These are phyloP conservation scores for Drosophila recens DNA, from an alignment of 2,888 invertebrate species.

Conservation along the genomic window DNA sequence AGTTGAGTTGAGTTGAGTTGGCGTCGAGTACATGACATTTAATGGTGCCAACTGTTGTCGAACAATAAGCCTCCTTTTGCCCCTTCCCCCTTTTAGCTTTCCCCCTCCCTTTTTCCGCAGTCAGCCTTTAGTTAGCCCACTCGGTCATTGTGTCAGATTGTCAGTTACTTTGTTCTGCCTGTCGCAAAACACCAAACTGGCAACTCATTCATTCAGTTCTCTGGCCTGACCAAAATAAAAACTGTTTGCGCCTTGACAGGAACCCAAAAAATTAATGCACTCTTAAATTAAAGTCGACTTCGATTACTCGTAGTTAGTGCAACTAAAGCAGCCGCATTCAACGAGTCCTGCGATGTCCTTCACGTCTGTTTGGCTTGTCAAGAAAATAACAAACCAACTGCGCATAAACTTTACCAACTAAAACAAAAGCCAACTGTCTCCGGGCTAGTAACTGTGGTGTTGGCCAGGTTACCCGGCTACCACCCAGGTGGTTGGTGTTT, in stretches of 20 bases:
- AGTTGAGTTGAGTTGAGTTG: constrained; percentile 40
- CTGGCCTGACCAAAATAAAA: constrained; percentile 13
- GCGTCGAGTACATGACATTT: constrained; percentile 65
- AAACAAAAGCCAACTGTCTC: constrained; percentile 52
- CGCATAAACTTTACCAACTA: constrained; percentile 47
- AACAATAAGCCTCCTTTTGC: constrained; percentile 52
- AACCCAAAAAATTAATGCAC: constrained; percentile 46
- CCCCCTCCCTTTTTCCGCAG: background rate
- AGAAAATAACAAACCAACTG: constrained; percentile 28
- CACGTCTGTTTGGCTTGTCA: constrained; percentile 15
- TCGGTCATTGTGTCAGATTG: constrained; percentile 71
- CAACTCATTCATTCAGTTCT: constrained; percentile 12
- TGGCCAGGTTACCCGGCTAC: background rate
- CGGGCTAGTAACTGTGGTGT: constrained; percentile 33
- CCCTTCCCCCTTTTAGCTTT: background rate
- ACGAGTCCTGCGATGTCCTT: constrained; percentile 9
- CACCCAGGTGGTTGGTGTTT: background rate
- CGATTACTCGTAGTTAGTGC: constrained; percentile 41
- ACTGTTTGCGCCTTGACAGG: constrained; percentile 32
- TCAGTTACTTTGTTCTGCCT: constrained; percentile 30
- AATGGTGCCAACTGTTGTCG: constrained; percentile 71
- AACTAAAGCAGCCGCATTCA: constrained; percentile 14
- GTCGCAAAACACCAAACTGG: constrained; percentile 1
- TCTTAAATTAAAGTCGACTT: constrained; percentile 54
- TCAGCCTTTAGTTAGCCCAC: constrained; percentile 37